Evolutionary conservation across 2,797 vertebrate genomes (phyloP), one percentile per base, ranked within the genome.

Genomic region (Sitta carolinensis): DNA sequence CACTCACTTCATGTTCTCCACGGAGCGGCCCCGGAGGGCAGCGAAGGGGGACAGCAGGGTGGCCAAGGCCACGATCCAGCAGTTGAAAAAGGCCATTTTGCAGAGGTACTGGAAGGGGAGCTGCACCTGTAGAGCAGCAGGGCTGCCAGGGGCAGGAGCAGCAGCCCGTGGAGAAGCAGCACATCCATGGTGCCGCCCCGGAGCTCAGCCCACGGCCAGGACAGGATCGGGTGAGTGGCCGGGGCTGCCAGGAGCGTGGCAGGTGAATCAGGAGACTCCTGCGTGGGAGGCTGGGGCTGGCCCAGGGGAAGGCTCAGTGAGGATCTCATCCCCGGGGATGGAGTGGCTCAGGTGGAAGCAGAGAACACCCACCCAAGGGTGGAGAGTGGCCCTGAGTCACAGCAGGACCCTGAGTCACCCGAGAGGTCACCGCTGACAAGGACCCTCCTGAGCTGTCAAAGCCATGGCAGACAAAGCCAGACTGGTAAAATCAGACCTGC

Each of bases 1-100:
- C 59, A 79, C 96, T 96, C 72, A 96, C 96, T 63, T 96, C 96
- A 96, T 96, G 57, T 96, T 95, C 78, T 96, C 68, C 78, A 92
- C 92, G 0, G 89, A 92, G 17, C 96, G 96, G 16, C 96, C 96
- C 48, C 92, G 51, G 47, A 93, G 2, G 63, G 91, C 87, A 0
- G 8, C 95, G 0, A 90, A 6, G 13, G 96, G 96, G 36, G 78
- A 89, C 67, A 96, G 78, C 34, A 96, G 29, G 23, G 89, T 96
- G 78, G 95, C 70, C 75, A 26, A 7, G 40, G 52, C 29, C 67
- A 84, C 9, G 0, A 96, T 10, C 96, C 96, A 96, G 84, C 63
- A 66, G 87, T 96, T 70, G 78, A 96, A 94, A n/a, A 96, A 93
- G 16, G 84, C 78, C 70, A 96, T 5, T 68, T 92, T 96, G 92